Percentiles rank a stretch among this genome's conserved stretches.
These are phyloP conservation scores for Lagenorhynchus albirostris DNA, from an alignment of 2,113 vertebrate genomes.

Conservation along the genomic window DNA sequence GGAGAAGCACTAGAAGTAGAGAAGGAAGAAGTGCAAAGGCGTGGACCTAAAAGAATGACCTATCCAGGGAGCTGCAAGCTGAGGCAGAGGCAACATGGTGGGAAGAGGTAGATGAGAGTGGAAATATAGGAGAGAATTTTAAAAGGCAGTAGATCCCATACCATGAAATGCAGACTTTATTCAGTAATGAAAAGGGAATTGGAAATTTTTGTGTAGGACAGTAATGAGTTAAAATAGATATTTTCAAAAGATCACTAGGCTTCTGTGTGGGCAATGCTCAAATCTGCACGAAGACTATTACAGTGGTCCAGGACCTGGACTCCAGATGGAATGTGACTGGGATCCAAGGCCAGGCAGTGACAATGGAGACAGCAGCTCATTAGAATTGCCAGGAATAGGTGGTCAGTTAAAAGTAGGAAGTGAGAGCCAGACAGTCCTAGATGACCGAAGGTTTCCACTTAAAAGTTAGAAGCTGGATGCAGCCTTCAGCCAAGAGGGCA, in stretches of 20 bases:
- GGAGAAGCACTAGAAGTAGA: not conserved
- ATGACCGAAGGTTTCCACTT: not conserved
- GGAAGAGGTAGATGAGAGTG: not conserved
- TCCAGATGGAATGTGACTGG: not conserved
- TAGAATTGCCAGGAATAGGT: not conserved
- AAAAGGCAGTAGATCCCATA: not conserved
- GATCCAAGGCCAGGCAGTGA: not conserved
- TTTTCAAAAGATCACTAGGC: not conserved
- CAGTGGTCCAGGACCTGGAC: not conserved
- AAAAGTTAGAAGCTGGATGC: not conserved
- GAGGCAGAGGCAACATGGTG: not conserved
- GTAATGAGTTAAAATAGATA: not conserved
- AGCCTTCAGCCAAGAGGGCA: not conserved
- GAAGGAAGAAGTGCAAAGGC: not conserved
- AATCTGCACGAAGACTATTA: not conserved
- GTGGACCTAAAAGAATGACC: not conserved
- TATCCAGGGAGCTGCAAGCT: not conserved
- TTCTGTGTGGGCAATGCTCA: not conserved
- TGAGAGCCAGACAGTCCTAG: not conserved
- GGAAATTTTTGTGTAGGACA: not conserved
- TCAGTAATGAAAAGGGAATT: not conserved
- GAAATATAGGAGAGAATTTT: not conserved
- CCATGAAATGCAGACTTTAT: not conserved
- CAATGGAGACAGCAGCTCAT: not conserved
- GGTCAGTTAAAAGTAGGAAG: not conserved